phyloP scores from a whole-genome alignment of 2,113 vertebrate species.

The Takifugu bimaculatus region DNA sequence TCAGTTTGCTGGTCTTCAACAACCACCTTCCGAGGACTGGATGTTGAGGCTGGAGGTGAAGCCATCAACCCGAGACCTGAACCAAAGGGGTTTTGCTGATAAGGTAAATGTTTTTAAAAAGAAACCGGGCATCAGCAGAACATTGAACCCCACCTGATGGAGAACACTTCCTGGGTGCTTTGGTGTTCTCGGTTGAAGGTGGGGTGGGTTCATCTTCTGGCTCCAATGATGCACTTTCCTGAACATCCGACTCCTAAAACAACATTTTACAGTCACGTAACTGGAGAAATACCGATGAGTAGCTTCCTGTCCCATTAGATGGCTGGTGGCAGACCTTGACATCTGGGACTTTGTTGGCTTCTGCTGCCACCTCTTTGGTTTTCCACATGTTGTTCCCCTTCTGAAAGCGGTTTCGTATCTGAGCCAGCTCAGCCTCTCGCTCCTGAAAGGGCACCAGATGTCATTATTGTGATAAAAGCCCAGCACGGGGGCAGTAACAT shows the following conservation, averaged over 20 bases:
- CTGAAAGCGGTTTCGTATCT: conserved; percentile 85
- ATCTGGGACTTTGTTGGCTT: conserved; percentile 55
- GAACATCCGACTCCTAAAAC: conserved; percentile 25
- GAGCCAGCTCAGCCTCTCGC: conserved; percentile 86
- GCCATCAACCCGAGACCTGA: conserved; percentile 7
- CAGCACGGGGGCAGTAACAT: too few relatives aligned
- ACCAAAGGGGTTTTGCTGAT: neutral
- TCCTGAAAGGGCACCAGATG: conserved; percentile 71
- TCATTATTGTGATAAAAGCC: too few relatives aligned
- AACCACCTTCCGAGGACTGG: conserved; percentile 55
- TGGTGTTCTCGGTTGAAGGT: conserved; percentile 2
- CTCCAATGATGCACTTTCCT: conserved; percentile 5
- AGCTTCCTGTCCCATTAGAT: too few relatives aligned
- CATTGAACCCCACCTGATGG: conserved; percentile 40
- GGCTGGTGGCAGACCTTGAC: conserved; percentile 49
- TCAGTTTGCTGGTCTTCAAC: neutral
- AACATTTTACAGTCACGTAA: neutral
- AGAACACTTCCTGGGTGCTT: neutral
- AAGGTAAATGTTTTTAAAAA: neutral
- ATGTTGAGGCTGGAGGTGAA: conserved; percentile 26
- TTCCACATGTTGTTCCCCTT: conserved; percentile 80
- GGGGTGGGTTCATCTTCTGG: conserved; percentile 11
- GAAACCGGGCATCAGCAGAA: too few relatives aligned
- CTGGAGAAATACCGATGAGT: neutral
- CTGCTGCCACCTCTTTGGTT: conserved; percentile 62